Evolutionary conservation across 1,140 invertebrate species (phyloP).

Genomic region (Tenebrio molitor): DNA sequence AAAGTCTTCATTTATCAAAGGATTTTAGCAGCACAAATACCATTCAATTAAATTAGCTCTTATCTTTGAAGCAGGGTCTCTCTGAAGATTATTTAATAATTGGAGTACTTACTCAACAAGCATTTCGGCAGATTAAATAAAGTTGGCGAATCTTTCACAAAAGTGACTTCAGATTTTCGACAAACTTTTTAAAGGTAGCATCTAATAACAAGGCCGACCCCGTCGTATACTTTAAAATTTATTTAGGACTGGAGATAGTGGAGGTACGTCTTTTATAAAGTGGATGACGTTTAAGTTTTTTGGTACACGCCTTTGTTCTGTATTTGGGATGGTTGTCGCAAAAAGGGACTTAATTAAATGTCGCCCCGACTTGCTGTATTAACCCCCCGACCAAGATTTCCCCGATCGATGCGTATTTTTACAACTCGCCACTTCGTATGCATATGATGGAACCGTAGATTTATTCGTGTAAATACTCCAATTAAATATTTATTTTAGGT

Average conservation of each 20-base stretch:
- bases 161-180: constrained; percentile 3
- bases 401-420: not conserved
- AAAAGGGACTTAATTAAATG: constrained; percentile 31
- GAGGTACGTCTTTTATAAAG: not conserved
- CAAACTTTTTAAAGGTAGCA: not conserved
- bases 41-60: constrained; percentile 21
- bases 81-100: constrained; percentile 19
- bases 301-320: constrained; percentile 26
- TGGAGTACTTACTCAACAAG: constrained; percentile 8
- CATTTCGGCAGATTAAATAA: constrained; percentile 1
- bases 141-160: not conserved
- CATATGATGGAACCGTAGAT: not conserved
- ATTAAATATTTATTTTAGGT: not conserved
- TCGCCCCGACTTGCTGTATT: not conserved
- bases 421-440: not conserved
- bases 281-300: constrained; percentile 10
- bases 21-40: not conserved
- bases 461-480: not conserved
- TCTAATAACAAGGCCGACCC: not conserved
- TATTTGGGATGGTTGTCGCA: constrained; percentile 10
- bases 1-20: constrained; percentile 1
- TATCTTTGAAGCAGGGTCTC: constrained; percentile 4
- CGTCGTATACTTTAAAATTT: not conserved
- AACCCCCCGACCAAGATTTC: not conserved
- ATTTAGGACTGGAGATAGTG: not conserved